A percentile compares a stretch with the other conserved stretches of the same genome.
These are phyloP conservation scores for Erinaceus europaeus DNA, from an alignment of 2,113 vertebrate genomes.

Conservation along the genomic window DNA sequence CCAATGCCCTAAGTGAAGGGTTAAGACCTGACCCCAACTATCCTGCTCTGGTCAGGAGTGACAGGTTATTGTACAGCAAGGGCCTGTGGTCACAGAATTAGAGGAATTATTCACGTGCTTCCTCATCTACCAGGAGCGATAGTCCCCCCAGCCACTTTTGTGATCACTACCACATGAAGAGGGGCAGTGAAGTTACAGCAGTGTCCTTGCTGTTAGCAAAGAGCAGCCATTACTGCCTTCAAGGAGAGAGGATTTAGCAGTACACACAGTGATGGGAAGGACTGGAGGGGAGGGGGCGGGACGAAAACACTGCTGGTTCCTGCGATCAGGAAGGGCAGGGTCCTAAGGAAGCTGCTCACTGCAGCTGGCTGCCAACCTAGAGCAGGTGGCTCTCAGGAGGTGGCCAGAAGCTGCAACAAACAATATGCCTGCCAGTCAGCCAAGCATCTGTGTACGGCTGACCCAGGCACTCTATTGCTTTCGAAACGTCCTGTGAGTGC, in stretches of 20 bases:
- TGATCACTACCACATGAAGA: neutral
- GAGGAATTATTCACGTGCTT: neutral
- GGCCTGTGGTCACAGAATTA: neutral
- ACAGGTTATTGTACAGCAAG: neutral
- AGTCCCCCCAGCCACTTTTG: neutral
- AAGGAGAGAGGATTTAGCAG: neutral
- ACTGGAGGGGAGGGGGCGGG: too few relatives aligned
- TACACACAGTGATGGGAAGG: neutral
- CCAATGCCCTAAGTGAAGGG: neutral
- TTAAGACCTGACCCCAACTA: neutral
- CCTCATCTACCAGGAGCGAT: neutral
- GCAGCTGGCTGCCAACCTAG: neutral
- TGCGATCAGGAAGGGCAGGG: neutral
- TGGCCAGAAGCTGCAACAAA: neutral
- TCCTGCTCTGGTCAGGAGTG: neutral
- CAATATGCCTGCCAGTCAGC: neutral
- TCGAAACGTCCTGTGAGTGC: neutral
- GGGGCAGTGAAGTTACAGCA: neutral
- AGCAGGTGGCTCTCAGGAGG: conserved; percentile 19
- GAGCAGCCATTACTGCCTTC: neutral
- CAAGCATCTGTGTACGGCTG: neutral
- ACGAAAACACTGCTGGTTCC: neutral
- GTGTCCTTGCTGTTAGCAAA: neutral
- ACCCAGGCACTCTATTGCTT: neutral
- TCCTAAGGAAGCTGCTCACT: neutral